Base-by-base conservation (phyloP, 2,113 vertebrate species). In the Hippocampus mohnikei region DNA sequence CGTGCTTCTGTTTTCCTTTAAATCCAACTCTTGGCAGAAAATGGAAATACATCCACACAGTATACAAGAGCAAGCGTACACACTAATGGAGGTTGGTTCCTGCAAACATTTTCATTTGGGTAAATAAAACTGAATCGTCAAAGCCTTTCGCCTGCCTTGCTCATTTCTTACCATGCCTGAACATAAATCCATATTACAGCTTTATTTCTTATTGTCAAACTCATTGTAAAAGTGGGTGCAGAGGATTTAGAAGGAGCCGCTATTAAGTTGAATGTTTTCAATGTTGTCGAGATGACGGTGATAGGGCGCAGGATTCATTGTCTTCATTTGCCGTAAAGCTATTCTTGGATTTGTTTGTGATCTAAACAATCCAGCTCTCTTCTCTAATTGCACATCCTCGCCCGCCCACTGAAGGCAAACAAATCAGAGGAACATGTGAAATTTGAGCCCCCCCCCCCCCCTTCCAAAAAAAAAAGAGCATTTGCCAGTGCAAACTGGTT, bases 191-290 rank as follows among this genome's bases (percentile, higher is more conserved):
- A 60, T 52, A 69, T 67, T 73, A 75, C 63, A 27, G 6, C 23
- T 65, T 75, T 79, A 85, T 81, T 74, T 56, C 70, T 58, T 71
- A 70, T 77, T 81, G 72, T 53, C 41, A 16, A 71, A 69, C 69
- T 76, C 40, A 52, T 73, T 67, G 64, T 55, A 62, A 70, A 84
- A 66, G 12, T 59, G 68, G 62, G 65, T 65, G 23, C 62, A 58
- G 42, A 1, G 27, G 41, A 3, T 37, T 65, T 59, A 33, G 37
- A 74, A 59, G 69, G 48, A 56, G 10, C 53, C 60, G 7, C 10
- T 74, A n/a, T 62, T 48, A 50, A 25, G 23, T 44, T 25, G 15
- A 18, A 10, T 42, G 44, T 18, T 10, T 10, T 37, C 59, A 46
- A 33, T n/a, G 9, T 21, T 46, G 44, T 29, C 58, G 20, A 62